phyloP scores from a whole-genome alignment of 2,797 vertebrate species.

The Lacerta agilis region DNA sequence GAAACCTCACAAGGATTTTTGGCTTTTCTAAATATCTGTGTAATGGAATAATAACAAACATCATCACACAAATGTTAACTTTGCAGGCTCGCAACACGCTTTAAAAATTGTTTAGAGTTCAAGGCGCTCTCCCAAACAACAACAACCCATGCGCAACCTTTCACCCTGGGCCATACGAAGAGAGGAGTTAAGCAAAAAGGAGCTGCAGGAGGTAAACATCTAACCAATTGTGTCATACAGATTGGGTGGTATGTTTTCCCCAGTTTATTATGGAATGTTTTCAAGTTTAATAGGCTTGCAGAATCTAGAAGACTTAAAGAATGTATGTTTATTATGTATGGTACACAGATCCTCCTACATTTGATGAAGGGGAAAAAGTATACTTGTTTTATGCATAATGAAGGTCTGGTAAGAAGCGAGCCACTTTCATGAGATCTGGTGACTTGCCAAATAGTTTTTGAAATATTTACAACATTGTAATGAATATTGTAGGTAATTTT shows the following conservation, averaged over 20 bases:
- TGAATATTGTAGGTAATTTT: background rate
- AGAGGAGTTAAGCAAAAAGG: background rate
- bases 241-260: constrained; percentile 13
- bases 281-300: constrained; percentile 15
- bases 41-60: constrained; percentile 74
- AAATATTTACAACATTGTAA: background rate
- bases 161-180: accelerated
- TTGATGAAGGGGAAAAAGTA: background rate
- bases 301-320: background rate
- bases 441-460: background rate
- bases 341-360: background rate
- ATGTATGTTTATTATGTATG: background rate
- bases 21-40: constrained; percentile 31
- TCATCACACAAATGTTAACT: constrained; percentile 59
- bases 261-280: constrained; percentile 14
- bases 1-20: constrained; percentile 70
- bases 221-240: constrained; percentile 4
- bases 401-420: background rate
- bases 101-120: constrained; percentile 56
- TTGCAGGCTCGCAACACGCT: constrained; percentile 42
- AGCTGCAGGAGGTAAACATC: constrained; percentile 4
- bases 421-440: background rate
- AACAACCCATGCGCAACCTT: constrained; percentile 35
- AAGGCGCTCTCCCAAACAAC: constrained; percentile 14
- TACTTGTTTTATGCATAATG: background rate